These are phyloP conservation scores for Grammomys dolichurus DNA, from an alignment of 2,113 vertebrate species.

Conservation along the genomic window DNA sequence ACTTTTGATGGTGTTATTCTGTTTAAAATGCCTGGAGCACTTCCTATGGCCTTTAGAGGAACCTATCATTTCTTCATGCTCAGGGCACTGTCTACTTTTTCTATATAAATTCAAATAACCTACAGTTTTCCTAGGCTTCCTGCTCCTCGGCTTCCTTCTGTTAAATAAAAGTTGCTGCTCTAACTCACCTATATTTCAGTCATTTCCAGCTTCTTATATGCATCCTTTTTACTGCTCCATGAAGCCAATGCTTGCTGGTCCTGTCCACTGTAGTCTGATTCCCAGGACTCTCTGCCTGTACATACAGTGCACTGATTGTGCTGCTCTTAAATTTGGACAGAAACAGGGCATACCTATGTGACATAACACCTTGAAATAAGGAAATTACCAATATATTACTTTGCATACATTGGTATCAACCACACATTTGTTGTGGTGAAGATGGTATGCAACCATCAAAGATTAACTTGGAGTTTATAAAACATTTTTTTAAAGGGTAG, in stretches of 20 bases:
- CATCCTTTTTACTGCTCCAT: neutral
- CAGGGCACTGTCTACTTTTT: neutral
- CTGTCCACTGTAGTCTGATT: neutral
- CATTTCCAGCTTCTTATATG: neutral
- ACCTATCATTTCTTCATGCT: conserved; percentile 37
- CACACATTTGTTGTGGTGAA: neutral
- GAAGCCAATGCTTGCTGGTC: neutral
- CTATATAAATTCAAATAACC: conserved; percentile 10
- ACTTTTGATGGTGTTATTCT: conserved; percentile 14
- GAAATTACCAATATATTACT: neutral
- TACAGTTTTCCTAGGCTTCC: conserved; percentile 25
- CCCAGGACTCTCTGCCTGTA: too few relatives aligned
- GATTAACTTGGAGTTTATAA: neutral
- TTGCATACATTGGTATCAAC: neutral
- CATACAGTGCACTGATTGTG: neutral
- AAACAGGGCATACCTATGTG: neutral
- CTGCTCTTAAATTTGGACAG: neutral
- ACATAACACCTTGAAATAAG: neutral
- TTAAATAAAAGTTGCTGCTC: neutral
- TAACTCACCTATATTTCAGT: neutral
- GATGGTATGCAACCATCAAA: neutral
- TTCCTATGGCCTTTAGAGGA: conserved; percentile 43
- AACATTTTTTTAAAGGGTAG: conserved; percentile 23
- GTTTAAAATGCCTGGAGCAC: conserved; percentile 22
- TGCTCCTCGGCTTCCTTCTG: neutral